Percentiles rank a stretch among this genome's conserved stretches.
Conservation (phyloP, 2,888 invertebrate species). For the Oligia latruncula region DNA sequence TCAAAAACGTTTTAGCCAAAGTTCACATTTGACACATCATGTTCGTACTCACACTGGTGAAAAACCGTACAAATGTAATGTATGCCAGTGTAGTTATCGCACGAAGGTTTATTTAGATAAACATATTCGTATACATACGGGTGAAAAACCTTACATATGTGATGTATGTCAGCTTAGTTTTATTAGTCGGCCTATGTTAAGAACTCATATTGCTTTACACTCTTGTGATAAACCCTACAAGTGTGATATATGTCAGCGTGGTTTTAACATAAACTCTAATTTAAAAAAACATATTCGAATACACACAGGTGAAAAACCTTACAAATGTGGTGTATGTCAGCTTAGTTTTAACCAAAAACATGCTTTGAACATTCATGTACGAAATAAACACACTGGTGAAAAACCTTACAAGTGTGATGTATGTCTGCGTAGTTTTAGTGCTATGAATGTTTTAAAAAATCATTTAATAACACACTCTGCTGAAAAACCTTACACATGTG, state of each 20-base stretch:
- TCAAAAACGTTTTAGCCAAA: slow-evolving; percentile 10
- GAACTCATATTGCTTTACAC: slow-evolving; percentile 12
- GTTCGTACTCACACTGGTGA: slow-evolving; percentile 21
- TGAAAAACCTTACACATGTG: slow-evolving; percentile 32
- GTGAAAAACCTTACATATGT: slow-evolving; percentile 35
- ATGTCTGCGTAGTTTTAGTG: slow-evolving; percentile 33
- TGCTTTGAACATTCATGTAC: slow-evolving; percentile 9
- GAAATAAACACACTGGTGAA: slow-evolving; percentile 26
- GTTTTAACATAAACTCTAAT: slow-evolving; percentile 13
- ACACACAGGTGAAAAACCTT: slow-evolving; percentile 39
- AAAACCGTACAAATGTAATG: slow-evolving; percentile 26
- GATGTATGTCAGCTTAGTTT: slow-evolving; percentile 18
- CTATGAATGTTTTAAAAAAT: slow-evolving; percentile 12
- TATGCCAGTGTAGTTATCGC: slow-evolving; percentile 5
- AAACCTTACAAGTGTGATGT: slow-evolving; percentile 33
- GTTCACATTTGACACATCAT: slow-evolving; percentile 12
- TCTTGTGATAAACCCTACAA: slow-evolving; percentile 13
- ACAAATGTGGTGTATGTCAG: slow-evolving; percentile 27
- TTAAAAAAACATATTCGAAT: slow-evolving; percentile 12
- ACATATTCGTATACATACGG: slow-evolving; percentile 25
- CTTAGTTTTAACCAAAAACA: slow-evolving; percentile 15
- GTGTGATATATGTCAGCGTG: slow-evolving; percentile 25
- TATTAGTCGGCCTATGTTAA: not conserved
- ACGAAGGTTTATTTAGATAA: slow-evolving; percentile 2
- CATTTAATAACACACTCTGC: slow-evolving; percentile 13